A percentile compares a stretch with the other conserved stretches of the same genome.
These are phyloP conservation scores for Gallirallus australis DNA, from an alignment of 2,797 vertebrate genomes.

Conservation along the genomic window DNA sequence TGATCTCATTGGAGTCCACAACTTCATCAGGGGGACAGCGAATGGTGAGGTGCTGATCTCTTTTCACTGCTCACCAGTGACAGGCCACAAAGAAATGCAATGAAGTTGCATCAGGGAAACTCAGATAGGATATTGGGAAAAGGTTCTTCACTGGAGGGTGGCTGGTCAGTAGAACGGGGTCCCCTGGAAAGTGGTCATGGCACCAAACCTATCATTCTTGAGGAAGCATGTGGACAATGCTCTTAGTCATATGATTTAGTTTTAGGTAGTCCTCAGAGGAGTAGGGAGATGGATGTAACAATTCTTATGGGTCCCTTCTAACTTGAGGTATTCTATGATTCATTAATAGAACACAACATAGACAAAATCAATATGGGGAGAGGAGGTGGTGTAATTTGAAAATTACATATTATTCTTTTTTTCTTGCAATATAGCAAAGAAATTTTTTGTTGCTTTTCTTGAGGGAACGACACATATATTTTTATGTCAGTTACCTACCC, in stretches of 20 bases:
- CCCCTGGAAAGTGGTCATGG: neutral
- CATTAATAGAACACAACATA: neutral
- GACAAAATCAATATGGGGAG: neutral
- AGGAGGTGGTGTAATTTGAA: neutral
- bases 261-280: neutral
- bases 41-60: neutral
- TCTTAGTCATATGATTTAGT: neutral
- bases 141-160: neutral
- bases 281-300: neutral
- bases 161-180: neutral
- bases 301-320: neutral
- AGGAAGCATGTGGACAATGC: fast-evolving
- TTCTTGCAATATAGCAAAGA: neutral
- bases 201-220: neutral
- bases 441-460: neutral
- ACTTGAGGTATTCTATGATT: neutral
- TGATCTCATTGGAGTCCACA: neutral
- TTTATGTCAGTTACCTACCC: fast-evolving
- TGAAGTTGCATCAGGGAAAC: neutral
- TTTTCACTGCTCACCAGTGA: neutral
- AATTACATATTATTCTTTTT: neutral
- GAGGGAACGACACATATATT: neutral
- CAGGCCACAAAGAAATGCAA: neutral
- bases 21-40: neutral
- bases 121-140: neutral